Evolutionary conservation across 1,140 invertebrate genomes (phyloP).

Genomic region (Zaprionus ornatus): DNA sequence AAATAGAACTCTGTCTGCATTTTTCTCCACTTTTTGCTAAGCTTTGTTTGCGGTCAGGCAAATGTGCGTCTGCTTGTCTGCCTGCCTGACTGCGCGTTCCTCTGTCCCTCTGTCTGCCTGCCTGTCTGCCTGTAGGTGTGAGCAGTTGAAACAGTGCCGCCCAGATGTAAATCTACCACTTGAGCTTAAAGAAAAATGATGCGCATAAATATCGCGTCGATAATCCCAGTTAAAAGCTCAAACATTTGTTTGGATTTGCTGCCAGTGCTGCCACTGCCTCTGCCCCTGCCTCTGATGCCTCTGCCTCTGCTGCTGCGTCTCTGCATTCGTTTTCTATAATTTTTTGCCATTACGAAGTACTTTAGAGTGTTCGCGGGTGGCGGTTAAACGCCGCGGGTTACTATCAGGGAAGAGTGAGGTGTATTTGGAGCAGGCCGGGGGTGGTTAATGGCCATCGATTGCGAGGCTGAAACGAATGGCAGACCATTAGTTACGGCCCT

Average conservation of each 20-base stretch:
- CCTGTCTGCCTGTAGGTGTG: neutral
- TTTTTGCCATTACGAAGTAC: slow-evolving; percentile 56
- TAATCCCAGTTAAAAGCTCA: slow-evolving; percentile 78
- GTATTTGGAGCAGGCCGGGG: neutral
- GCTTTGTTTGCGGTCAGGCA: neutral
- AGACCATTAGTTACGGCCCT: slow-evolving; percentile 70
- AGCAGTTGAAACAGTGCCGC: slow-evolving; percentile 3
- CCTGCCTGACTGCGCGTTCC: neutral
- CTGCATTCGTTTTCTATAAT: slow-evolving; percentile 67
- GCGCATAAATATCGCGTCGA: slow-evolving; percentile 73
- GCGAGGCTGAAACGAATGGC: slow-evolving; percentile 60
- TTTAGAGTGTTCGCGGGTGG: slow-evolving; percentile 26
- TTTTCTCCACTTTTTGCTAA: slow-evolving; percentile 6
- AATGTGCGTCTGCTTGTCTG: neutral
- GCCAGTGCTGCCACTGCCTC: neutral
- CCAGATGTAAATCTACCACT: slow-evolving; percentile 22
- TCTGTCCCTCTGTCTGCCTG: slow-evolving; percentile 7
- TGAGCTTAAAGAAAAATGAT: slow-evolving; percentile 68
- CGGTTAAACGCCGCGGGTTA: neutral
- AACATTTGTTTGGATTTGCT: slow-evolving; percentile 78
- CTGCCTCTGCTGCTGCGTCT: slow-evolving; percentile 27
- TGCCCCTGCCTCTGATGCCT: too few relatives aligned
- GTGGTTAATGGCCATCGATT: slow-evolving; percentile 73
- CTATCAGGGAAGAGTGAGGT: neutral
- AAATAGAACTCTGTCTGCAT: slow-evolving; percentile 11